Evolutionary conservation across 2,113 vertebrate species (phyloP).

Genomic region (Artemisiospiza belli): DNA sequence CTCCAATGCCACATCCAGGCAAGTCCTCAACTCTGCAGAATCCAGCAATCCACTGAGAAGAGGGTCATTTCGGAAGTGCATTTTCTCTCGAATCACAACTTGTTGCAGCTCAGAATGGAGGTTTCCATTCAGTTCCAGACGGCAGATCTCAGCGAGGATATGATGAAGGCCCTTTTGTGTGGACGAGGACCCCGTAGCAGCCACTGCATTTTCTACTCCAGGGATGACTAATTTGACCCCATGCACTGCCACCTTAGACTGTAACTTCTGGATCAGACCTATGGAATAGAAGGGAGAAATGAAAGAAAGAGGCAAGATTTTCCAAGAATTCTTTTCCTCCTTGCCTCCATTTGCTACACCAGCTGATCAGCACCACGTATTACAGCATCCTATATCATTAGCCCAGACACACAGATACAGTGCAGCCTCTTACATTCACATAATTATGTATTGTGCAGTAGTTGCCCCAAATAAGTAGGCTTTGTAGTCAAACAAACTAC

Average conservation of each 20-base stretch:
- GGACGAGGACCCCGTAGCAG: neutral
- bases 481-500: neutral
- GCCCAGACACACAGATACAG: neutral
- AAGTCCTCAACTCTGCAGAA: conserved; percentile 77
- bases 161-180: conserved; percentile 75
- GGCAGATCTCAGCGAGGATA: conserved; percentile 84
- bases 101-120: conserved; percentile 84
- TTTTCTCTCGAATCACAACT: conserved; percentile 78
- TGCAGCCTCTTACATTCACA: neutral
- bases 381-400: neutral
- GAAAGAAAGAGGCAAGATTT: neutral
- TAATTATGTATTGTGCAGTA: neutral
- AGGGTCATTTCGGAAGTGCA: conserved; percentile 81
- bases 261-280: conserved; percentile 79
- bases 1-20: conserved; percentile 85
- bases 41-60: conserved; percentile 86
- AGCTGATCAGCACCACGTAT: neutral
- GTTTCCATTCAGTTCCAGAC: conserved; percentile 88
- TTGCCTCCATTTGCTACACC: neutral
- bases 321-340: neutral
- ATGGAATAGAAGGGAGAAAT: neutral
- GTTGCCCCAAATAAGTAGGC: neutral
- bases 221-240: conserved; percentile 84
- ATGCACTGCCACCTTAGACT: conserved; percentile 81
- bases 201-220: conserved; percentile 65